A percentile compares a stretch with the other conserved stretches of the same genome.
Conservation (phyloP, 2,113 vertebrate genomes). For the Ramphastos sulfuratus region DNA sequence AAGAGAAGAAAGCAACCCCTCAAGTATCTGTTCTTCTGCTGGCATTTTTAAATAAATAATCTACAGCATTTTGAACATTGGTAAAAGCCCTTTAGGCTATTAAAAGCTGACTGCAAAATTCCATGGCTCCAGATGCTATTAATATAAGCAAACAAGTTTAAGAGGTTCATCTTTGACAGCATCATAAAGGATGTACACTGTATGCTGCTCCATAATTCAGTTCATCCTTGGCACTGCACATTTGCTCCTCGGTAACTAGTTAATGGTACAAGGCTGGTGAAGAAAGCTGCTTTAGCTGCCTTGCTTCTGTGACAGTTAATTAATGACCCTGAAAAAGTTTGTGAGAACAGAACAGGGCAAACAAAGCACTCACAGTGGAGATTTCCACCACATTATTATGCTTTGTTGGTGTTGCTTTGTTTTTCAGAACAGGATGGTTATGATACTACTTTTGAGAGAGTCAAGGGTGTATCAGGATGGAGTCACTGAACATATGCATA, state of each 20-base stretch:
- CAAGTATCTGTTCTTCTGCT: neutral
- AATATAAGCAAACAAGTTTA: neutral
- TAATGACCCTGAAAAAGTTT: neutral
- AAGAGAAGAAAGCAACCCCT: neutral
- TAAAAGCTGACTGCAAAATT: neutral
- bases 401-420: neutral
- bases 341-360: neutral
- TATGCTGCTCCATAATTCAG: neutral
- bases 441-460: neutral
- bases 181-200: neutral
- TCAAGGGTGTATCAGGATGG: constrained; percentile 1
- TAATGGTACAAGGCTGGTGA: neutral
- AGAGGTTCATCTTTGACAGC: neutral
- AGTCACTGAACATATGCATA: neutral
- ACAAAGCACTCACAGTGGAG: neutral
- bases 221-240: neutral
- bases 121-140: neutral
- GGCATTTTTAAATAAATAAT: neutral
- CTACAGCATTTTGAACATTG: neutral
- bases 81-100: neutral
- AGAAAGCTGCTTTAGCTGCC: constrained; percentile 14
- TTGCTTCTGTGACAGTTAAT: neutral
- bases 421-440: neutral
- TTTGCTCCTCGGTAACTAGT: neutral
- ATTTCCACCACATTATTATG: neutral